Evolutionary conservation across 2,888 invertebrate species (phyloP), one percentile per base, ranked within the genome.

Genomic region (Steromphala cineraria): DNA sequence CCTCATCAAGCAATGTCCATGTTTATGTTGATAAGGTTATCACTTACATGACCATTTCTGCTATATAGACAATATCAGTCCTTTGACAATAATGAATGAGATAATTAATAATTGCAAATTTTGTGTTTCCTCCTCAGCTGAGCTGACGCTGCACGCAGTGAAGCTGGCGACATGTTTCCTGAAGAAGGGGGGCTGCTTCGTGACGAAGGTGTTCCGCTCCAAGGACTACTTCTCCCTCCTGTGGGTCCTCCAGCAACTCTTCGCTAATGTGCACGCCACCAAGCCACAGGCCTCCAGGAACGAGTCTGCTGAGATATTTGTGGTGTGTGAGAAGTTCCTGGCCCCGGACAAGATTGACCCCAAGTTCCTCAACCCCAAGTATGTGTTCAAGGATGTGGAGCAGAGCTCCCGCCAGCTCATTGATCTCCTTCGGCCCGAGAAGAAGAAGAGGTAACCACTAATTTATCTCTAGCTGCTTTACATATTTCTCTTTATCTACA

Each of bases 251-350:
- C 98, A 98, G 92, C 99, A 99, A 91, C 95, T 99, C 46, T 99
- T 99, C 93, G 97, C 96, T 92, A 97, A 98, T 94, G 95, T 95
- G 8, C 98, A 98, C 93, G 98, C 99, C 0, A 99, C 99, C 21
- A 99, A 99, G 94, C 99, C 99, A 0, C 98, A 98, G 92, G 99
- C 99, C 0, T 99, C 99, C 0, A 96, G 99, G 94, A 96, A 96
- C 92, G 99, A 99, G 93, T 99, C 99, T 0, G 99, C 99, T 79
- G 99, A 99, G 95, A 99, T 99, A 89, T 99, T 99, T 93, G 97
- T 99, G 67, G 98, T 99, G 0, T 99, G 99, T 92, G 97, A 99
- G 93, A 95, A 96, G 79, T 99, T 97, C 91, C 94, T 97, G 85
- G 98, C 98, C 2, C 99, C 99, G 0, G 92, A 92, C 92, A 97